Base-by-base conservation (phyloP, 2,113 vertebrate species). In the Dascyllus trimaculatus region DNA sequence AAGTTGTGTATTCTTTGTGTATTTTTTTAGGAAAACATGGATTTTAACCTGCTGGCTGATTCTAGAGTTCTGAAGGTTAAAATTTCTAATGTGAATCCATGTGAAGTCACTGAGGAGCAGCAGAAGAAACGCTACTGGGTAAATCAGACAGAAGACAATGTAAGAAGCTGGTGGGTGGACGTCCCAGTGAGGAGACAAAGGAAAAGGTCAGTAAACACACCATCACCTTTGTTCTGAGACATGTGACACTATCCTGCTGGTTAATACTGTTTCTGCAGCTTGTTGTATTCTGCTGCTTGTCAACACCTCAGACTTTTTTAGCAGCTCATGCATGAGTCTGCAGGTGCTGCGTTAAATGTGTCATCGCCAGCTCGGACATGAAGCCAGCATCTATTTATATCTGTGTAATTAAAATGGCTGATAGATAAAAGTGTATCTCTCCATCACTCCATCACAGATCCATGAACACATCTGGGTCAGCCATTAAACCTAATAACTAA, bases 241-340 rank as follows among this genome's bases (percentile, higher is more conserved):
- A 81, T 75, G 4, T 65, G 84, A 83, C 70, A 62, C 49, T 64
- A 71, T 63, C 57, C n/a, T 70, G 21, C 64, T 66, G 24, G 62
- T 84, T 69, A 58, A 4, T 75, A 63, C 49, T 6, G 40, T 65
- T 80, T 82, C 65, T 80, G 61, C 86, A 85, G 86, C 89, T 78
- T 89, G 59, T 70, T 62, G 60, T 71, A 63, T n/a, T 76, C 67
- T 24, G 52, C 25, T 19, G 13, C 58, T 65, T 84, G 84, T 91
- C 88, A 86, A 65, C 89, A 83, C 81, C 68, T 76, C 61, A 65
- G 82, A 87, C 89, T 87, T 87, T 89, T 81, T 85, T 67, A 43
- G 85, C 74, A 71, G 76, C 88, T 32, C 76, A 88, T 70, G 48
- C 68, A 21, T 19, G 72, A 25, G 59, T 88, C 63, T 54, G 64